Percentiles rank a stretch among this genome's conserved stretches.
Conservation (phyloP, 2,888 invertebrate species). For the Pandemis heparana region DNA sequence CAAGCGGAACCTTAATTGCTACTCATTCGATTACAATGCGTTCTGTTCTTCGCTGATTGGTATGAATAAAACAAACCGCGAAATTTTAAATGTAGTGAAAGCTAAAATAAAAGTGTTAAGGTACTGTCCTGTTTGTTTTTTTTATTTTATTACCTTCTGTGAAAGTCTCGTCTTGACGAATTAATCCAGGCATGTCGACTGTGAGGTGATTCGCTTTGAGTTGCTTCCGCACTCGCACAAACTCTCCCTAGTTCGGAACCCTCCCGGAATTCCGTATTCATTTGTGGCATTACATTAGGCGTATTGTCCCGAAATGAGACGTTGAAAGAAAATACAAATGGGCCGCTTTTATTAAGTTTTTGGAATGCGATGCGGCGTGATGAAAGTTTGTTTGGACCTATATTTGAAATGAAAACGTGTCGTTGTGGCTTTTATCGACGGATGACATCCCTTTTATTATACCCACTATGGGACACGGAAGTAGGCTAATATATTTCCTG, state of each 20-base stretch:
- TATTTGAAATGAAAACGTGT: constrained; percentile 46
- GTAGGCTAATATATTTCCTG: background rate
- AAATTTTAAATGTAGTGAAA: constrained; percentile 62
- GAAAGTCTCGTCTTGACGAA: constrained; percentile 71
- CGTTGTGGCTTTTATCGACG: background rate
- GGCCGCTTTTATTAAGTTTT: constrained; percentile 67
- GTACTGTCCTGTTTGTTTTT: constrained; percentile 60
- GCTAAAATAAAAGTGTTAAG: constrained; percentile 65
- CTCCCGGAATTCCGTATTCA: constrained; percentile 77
- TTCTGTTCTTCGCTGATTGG: constrained; percentile 15
- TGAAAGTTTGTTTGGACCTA: constrained; percentile 54
- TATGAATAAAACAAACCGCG: constrained; percentile 42
- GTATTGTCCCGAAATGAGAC: constrained; percentile 75
- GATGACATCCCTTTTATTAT: background rate
- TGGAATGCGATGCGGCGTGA: constrained; percentile 59
- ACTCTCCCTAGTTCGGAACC: constrained; percentile 62
- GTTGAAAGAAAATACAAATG: constrained; percentile 73
- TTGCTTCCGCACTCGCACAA: constrained; percentile 59
- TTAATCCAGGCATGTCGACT: constrained; percentile 70
- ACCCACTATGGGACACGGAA: background rate
- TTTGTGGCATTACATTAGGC: constrained; percentile 80
- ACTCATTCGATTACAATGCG: constrained; percentile 21
- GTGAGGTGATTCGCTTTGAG: constrained; percentile 60
- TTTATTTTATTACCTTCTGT: constrained; percentile 59
- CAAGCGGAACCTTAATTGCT: constrained; percentile 19